These are phyloP conservation scores for Gnathonemus longibarbis DNA, from an alignment of 2,113 vertebrate species.

Conservation along the genomic window DNA sequence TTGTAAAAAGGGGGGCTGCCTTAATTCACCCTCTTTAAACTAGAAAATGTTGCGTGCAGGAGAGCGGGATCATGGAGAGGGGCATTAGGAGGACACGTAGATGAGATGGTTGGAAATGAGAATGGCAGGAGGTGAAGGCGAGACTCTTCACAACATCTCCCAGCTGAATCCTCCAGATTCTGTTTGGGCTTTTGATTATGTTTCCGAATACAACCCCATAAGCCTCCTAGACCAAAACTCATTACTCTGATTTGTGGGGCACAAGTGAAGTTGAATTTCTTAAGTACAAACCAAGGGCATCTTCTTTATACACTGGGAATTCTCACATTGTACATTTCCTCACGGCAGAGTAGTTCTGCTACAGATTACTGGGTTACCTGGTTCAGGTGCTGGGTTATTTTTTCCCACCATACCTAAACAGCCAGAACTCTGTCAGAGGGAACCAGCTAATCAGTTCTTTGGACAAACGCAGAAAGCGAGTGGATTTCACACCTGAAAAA, in stretches of 20 bases:
- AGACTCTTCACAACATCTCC: slow-evolving; percentile 34
- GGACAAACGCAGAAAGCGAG: not conserved
- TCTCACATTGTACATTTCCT: slow-evolving; percentile 30
- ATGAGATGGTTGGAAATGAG: slow-evolving; percentile 19
- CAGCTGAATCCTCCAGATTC: slow-evolving; percentile 32
- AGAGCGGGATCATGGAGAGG: not conserved
- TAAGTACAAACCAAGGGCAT: slow-evolving; percentile 27
- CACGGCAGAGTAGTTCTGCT: slow-evolving; percentile 40
- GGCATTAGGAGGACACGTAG: slow-evolving; percentile 3
- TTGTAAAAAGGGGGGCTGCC: not conserved
- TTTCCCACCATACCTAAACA: not conserved
- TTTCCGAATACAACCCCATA: slow-evolving; percentile 47
- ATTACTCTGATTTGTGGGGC: slow-evolving; percentile 48
- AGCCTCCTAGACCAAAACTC: slow-evolving; percentile 36
- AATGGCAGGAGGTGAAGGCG: slow-evolving; percentile 17
- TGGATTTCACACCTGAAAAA: not conserved
- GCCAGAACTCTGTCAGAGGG: not conserved
- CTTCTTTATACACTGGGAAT: slow-evolving; percentile 47
- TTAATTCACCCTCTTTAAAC: not conserved
- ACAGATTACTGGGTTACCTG: slow-evolving; percentile 19
- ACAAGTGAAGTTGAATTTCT: slow-evolving; percentile 41
- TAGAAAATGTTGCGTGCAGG: not conserved
- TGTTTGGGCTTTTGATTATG: slow-evolving; percentile 51
- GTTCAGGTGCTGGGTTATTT: not conserved
- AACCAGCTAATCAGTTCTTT: not conserved